These are phyloP conservation scores for Parnassius orleans DNA, from an alignment of 2,888 invertebrate species.

Conservation along the genomic window DNA sequence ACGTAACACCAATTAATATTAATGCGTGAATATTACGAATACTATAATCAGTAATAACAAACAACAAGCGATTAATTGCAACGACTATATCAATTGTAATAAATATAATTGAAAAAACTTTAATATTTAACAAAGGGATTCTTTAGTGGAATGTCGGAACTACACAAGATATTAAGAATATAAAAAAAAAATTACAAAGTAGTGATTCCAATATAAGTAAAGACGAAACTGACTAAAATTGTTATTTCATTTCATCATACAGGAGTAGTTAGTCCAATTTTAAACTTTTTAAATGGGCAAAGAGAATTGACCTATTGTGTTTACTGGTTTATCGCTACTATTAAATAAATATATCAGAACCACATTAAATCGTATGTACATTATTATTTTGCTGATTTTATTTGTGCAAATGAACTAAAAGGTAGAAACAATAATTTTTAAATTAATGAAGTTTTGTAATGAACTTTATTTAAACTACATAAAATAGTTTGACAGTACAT, in stretches of 20 bases:
- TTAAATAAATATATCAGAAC: slow-evolving; percentile 28
- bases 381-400: neutral
- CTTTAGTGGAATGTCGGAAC: slow-evolving; percentile 52
- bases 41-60: slow-evolving; percentile 23
- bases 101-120: slow-evolving; percentile 18
- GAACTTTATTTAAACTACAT: slow-evolving; percentile 13
- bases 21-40: slow-evolving; percentile 18
- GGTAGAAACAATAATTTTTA: too few relatives aligned
- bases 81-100: slow-evolving; percentile 19
- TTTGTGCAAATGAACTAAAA: too few relatives aligned
- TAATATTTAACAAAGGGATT: slow-evolving; percentile 19
- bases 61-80: slow-evolving; percentile 22
- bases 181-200: slow-evolving; percentile 31
- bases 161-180: slow-evolving; percentile 28
- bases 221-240: too few relatives aligned
- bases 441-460: slow-evolving; percentile 12
- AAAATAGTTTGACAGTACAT: slow-evolving; percentile 35
- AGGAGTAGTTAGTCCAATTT: too few relatives aligned
- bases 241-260: too few relatives aligned
- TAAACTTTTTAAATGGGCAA: too few relatives aligned
- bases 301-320: slow-evolving; percentile 45
- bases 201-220: too few relatives aligned
- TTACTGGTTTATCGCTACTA: slow-evolving; percentile 41
- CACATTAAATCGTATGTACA: slow-evolving; percentile 14
- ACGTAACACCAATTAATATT: slow-evolving; percentile 1